Evolutionary conservation across 2,113 vertebrate genomes (phyloP), one percentile per base, ranked within the genome.

Genomic region (Apus apus): DNA sequence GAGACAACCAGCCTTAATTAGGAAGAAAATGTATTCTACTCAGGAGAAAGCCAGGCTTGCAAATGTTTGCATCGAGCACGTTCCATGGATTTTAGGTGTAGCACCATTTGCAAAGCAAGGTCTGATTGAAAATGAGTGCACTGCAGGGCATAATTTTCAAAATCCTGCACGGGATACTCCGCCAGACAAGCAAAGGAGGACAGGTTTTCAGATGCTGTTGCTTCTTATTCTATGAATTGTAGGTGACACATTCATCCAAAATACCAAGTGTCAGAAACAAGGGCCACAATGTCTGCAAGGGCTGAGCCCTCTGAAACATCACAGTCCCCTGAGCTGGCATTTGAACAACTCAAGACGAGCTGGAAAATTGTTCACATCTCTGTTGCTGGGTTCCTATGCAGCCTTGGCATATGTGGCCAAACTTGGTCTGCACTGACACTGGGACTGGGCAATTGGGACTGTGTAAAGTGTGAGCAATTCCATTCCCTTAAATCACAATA

Each of bases 1-100:
- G 88, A 88, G 96, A 92, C 89, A 94, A 87, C 91, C 67, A 89
- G 86, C 83, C 76, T 93, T 95, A 95, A 97, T 96, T 89, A 96
- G 93, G 79, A 87, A 51, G 79, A 95, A 95, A 65, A 86, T 89
- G 67, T 58, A 80, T 80, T 84, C 94, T 94, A 67, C 94, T 96
- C 92, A 56, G 73, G 86, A 96, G 91, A 96, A 97, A 96, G 86
- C 34, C 57, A 57, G 57, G 73, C 26, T 92, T 89, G 79, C 61
- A 87, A 93, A 86, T 75, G 43, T 76, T 93, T 91, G 76, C 58
- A 77, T 34, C n/a, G 6, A 90, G 75, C 53, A 82, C 36, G 56
- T 93, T 93, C 90, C n/a, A 5, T 50, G 53, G 83, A 68, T 70
- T 88, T 95, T 60, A 94, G 87, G 86, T 1, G 3, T 21, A 77